A percentile compares a stretch with the other conserved stretches of the same genome.
Conservation (phyloP, 2,113 vertebrate species). For the Carettochelys insculpta region DNA sequence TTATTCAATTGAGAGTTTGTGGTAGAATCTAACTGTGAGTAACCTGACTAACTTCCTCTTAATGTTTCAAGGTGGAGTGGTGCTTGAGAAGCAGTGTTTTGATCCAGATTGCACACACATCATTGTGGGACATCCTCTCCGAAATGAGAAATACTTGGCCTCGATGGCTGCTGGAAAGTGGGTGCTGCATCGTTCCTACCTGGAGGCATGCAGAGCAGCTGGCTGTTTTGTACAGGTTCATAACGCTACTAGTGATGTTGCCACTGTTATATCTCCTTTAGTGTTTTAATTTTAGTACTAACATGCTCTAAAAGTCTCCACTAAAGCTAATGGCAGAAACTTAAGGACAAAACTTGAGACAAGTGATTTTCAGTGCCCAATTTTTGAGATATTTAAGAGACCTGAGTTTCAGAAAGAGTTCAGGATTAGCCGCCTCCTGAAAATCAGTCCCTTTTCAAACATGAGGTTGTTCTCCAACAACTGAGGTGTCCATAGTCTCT, state of each 20-base stretch:
- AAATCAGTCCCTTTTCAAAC: background rate
- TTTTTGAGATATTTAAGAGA: background rate
- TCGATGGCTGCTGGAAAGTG: slow-evolving; percentile 97
- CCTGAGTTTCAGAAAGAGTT: background rate
- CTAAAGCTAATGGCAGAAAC: background rate
- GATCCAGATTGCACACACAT: slow-evolving; percentile 95
- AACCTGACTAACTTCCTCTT: background rate
- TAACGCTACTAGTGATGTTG: background rate
- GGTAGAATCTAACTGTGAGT: background rate
- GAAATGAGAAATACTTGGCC: slow-evolving; percentile 96
- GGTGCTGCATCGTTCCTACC: slow-evolving; percentile 96
- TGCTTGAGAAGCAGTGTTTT: slow-evolving; percentile 95
- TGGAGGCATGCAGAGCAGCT: slow-evolving; percentile 89
- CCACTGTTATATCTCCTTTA: background rate
- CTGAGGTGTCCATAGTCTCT: background rate
- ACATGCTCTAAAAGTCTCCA: background rate
- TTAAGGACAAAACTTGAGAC: background rate
- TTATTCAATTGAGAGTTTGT: background rate
- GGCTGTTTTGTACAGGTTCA: slow-evolving; percentile 85
- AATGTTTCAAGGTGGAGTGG: slow-evolving; percentile 82
- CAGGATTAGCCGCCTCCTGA: background rate
- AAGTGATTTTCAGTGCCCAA: background rate
- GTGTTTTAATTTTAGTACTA: background rate
- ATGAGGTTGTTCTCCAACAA: background rate
- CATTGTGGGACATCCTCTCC: slow-evolving; percentile 92